Evolutionary conservation across 2,888 invertebrate genomes (phyloP).

Genomic region (Caenorhabditis macrosperma): DNA sequence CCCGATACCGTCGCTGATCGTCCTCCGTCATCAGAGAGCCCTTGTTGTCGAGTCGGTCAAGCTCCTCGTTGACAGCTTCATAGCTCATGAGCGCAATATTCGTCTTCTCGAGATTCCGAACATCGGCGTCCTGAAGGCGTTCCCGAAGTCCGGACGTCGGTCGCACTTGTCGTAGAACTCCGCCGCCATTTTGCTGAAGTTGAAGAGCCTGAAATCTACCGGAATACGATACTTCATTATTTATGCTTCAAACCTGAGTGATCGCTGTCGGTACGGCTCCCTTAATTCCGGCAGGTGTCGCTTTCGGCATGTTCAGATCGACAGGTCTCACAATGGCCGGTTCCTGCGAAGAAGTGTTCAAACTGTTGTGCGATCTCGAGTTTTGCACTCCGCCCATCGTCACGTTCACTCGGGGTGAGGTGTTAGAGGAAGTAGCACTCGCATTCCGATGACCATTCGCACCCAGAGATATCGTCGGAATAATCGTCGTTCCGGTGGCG

Average conservation of each 20-base stretch:
- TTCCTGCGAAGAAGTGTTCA: conserved; percentile 45
- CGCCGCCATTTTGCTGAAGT: conserved; percentile 43
- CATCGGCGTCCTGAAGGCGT: conserved; percentile 54
- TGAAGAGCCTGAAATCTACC: too few species aligned
- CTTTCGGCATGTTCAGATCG: conserved; percentile 53
- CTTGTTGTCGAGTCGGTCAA: conserved; percentile 70
- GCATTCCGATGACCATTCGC: neutral
- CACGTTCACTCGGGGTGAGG: conserved; percentile 43
- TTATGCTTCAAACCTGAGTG: too few species aligned
- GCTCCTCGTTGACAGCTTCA: conserved; percentile 71
- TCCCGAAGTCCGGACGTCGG: conserved; percentile 44
- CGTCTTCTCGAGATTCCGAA: conserved; percentile 60
- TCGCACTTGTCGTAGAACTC: conserved; percentile 26
- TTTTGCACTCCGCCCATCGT: conserved; percentile 14
- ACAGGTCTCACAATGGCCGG: conserved; percentile 60
- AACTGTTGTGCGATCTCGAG: conserved; percentile 30
- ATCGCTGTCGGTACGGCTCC: conserved; percentile 68
- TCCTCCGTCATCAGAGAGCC: conserved; percentile 66
- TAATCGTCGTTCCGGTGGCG: conserved; percentile 29
- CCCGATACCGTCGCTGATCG: conserved; percentile 63
- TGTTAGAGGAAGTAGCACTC: conserved; percentile 19
- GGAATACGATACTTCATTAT: too few species aligned
- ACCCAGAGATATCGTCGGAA: conserved; percentile 12
- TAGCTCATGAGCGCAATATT: conserved; percentile 62
- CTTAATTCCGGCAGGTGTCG: conserved; percentile 34